phyloP scores from a whole-genome alignment of 2,797 vertebrate species.

The Phoeniculus purpureus region DNA sequence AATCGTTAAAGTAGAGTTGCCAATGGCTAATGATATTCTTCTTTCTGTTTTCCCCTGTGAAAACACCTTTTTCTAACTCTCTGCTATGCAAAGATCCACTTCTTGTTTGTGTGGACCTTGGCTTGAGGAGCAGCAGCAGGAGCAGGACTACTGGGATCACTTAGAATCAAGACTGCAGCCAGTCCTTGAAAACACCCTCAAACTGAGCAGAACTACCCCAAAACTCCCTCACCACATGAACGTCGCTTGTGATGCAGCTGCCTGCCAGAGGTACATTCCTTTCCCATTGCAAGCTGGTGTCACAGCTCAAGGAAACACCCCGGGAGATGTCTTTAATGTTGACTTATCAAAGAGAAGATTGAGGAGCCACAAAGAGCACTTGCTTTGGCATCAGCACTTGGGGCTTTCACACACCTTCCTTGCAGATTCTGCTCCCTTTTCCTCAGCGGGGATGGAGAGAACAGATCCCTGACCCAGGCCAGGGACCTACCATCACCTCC shows the following conservation, averaged over 20 bases:
- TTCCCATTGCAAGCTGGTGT: fast-evolving
- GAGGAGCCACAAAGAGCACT: not conserved
- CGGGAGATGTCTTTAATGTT: not conserved
- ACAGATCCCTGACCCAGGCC: fast-evolving
- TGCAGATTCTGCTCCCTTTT: not conserved
- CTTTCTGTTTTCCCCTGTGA: not conserved
- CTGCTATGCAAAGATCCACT: not conserved
- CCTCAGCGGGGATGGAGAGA: not conserved
- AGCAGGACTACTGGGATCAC: not conserved
- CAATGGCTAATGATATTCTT: not conserved
- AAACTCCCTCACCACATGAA: not conserved
- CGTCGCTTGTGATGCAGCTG: not conserved
- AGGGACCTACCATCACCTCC: not conserved
- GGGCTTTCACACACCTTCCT: not conserved
- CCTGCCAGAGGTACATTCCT: not conserved
- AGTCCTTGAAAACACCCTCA: not conserved
- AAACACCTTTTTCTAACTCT: not conserved
- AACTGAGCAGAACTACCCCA: not conserved
- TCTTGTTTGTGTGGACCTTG: not conserved
- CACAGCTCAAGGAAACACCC: not conserved
- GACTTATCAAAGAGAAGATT: not conserved
- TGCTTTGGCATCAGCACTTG: not conserved
- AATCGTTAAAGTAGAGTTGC: not conserved
- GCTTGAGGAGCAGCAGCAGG: not conserved
- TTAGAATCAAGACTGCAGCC: not conserved